A percentile compares a stretch with the other conserved stretches of the same genome.
Evolutionary conservation across 1,140 invertebrate species (phyloP).

Genomic region (Heliconius himera): DNA sequence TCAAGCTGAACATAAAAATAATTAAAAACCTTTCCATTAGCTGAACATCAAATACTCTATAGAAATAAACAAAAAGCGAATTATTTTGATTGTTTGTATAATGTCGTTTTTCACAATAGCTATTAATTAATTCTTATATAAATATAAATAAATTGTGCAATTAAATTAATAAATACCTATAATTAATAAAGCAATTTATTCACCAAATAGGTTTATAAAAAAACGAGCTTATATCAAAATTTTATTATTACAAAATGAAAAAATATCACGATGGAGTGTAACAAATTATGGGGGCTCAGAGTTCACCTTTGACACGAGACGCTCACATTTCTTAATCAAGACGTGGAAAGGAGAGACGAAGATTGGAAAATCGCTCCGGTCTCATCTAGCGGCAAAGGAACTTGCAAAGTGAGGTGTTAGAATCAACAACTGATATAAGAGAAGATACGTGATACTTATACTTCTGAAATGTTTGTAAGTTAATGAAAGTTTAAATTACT

Average conservation of each 20-base stretch:
- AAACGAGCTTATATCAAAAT: background rate
- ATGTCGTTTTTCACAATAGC: too few relatives aligned
- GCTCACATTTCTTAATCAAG: slow-evolving; percentile 48
- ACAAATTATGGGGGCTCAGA: slow-evolving; percentile 28
- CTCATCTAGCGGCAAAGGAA: slow-evolving; percentile 42
- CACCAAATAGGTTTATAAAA: too few relatives aligned
- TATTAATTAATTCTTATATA: too few relatives aligned
- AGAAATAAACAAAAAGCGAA: too few relatives aligned
- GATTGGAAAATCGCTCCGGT: slow-evolving; percentile 42
- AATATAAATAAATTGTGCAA: too few relatives aligned
- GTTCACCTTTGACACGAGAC: slow-evolving; percentile 42
- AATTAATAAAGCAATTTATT: too few relatives aligned
- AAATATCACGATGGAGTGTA: background rate
- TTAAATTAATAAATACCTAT: too few relatives aligned
- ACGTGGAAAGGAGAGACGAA: slow-evolving; percentile 42
- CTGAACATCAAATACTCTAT: too few relatives aligned
- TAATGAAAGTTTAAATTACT: background rate
- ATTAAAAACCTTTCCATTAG: background rate
- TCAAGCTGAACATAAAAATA: background rate
- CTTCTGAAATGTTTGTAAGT: background rate
- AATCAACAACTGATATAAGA: slow-evolving; percentile 17
- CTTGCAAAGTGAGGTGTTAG: slow-evolving; percentile 24
- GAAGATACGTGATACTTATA: background rate
- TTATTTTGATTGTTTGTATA: too few relatives aligned
- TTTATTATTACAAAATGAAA: background rate